Evolutionary conservation across 30 jellyfish, hydroid and myxozoan genomes (phyloP), one percentile per base, ranked within the genome.

Genomic region (Pseudorhiza aurosa): DNA sequence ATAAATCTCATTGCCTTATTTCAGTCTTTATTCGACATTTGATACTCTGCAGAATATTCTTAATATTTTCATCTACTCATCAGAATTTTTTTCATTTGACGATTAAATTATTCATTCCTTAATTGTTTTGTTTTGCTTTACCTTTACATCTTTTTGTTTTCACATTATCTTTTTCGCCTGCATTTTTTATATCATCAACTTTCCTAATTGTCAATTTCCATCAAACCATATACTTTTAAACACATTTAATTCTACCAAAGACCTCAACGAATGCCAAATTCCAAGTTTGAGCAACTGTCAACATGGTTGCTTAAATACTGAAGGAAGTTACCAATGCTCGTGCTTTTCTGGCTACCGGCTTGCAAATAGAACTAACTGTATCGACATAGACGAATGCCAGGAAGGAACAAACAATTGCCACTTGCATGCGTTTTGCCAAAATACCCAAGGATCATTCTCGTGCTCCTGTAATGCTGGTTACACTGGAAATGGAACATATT

Each of bases 331-430:
- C 43, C 62, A 19, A 18, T 82, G 94, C 19, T 33, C 87, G 0
- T 82, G 94, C 18, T 14, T 68, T 7, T 30, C 76, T 49, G 91
- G 91, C 28, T 80, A 80, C 45, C 88, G 79, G 3, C 68, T 76
- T 12, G 30, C 31, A 24, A 76, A 76, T 36, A 42, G 28, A 22
- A 47, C 78, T 14, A 39, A 58, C 17, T 76, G 88, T 47, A 62
- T 39, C 4, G 88, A 76, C 35, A 76, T 76, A 29, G 49, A 76
- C 39, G 88, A 76, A 60, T 76, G 88, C 53, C 29, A 25, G 26
- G 79, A 58, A 24, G 79, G 79, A 58, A 24, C 68, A 0, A 65
- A 76, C 44, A 76, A 76, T 35, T 76, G 88, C 40, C 80, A 76
- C 42, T 8, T 11, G 19, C 12, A 56, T 47, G 77, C 91, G 1